Evolutionary conservation across 2,888 invertebrate species (phyloP), one percentile per base, ranked within the genome.

Genomic region (Anthophora plumipes): DNA sequence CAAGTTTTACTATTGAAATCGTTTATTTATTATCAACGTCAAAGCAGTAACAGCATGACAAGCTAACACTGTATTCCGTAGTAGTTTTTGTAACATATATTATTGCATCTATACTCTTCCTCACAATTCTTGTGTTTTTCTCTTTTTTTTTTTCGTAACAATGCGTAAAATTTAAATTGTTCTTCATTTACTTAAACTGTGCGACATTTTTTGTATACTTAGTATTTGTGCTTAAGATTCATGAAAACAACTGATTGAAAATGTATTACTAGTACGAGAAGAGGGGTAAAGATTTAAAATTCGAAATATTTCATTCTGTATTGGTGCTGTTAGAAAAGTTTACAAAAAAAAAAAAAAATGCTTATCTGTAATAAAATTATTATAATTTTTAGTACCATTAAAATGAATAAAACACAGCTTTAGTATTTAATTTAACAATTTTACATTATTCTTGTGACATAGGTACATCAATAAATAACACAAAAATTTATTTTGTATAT

Each of bases 21-120:
- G 11, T 50, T 46, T 22, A 25, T 63, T 77, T 50, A 12, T 68
- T 22, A 11, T 73, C 25, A 66, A 39, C 17, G 14, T n/a, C 20
- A 11, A 22, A 6, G 4, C 20, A 39, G n/a, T 1, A 14, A n/a
- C 20, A 8, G 12, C 37, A 43, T 25, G 2, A 17, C 12, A 6
- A 37, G 55, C 9, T 20, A 12, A 54, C 12, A 25, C n/a, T 20
- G 12, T 50, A 48, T 20, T 20, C 22, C 5, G 3, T 5, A 9
- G 7, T n/a, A 9, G 31, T 22, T 60, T 46, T 48, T 46, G 50
- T 60, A 11, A 50, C 9, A n/a, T 17, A 43, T 63, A 2, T 57
- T n/a, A 8, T 8, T 46, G 1, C 17, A 8, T 9, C 9, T 25
- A 31, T 31, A 31, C 50, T 41, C 14, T 43, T 31, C 7, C 8